Base-by-base conservation (phyloP, 2,113 vertebrate species). In the Fregata magnificens region DNA sequence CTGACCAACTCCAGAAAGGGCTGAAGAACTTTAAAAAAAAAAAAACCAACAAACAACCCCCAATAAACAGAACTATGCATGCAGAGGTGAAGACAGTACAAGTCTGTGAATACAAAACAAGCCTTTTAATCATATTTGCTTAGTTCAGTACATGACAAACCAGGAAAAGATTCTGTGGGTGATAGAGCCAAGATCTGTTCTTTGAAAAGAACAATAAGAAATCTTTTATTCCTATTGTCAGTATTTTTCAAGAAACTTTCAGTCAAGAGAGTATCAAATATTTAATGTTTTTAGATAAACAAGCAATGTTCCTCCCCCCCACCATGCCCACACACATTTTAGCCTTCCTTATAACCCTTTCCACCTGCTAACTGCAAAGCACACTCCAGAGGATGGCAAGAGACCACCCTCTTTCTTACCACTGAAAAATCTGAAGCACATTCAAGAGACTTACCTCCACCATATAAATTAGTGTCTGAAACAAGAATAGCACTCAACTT, bases 361-460 rank as follows among this genome's bases (percentile, higher is more conserved):
- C 28, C 24, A 44, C 38, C 53, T 50, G 65, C 85, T 88, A 22
- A 74, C 8, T 77, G 69, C 90, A 93, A 97, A 97, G 96, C 95
- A 97, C 96, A 95, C 47, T 66, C 71, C 73, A 7, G 66, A 69
- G 55, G 72, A 59, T 38, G 55, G 70, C 16, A 55, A 66, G 45
- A 66, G 40, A 40, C 62, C 34, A 34, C 55, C 53, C 55, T 81
- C 55, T 40, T 61, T 63, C 71, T 79, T 52, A 84, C 44, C 86
- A 65, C 71, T 82, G 40, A 72, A 31, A 85, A 92, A 72, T 17
- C 62, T 62, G 85, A 93, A 97, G 94, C 92, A 97, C 94, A 95
- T 78, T 88, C 53, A 79, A 67, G 38, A 77, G 53, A 85, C 52
- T 95, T 77, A 69, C 56, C 55, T 85, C 17, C 20, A 63, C 32